Conservation (phyloP, 1,140 invertebrate species). For the Coboldia fuscipes region DNA sequence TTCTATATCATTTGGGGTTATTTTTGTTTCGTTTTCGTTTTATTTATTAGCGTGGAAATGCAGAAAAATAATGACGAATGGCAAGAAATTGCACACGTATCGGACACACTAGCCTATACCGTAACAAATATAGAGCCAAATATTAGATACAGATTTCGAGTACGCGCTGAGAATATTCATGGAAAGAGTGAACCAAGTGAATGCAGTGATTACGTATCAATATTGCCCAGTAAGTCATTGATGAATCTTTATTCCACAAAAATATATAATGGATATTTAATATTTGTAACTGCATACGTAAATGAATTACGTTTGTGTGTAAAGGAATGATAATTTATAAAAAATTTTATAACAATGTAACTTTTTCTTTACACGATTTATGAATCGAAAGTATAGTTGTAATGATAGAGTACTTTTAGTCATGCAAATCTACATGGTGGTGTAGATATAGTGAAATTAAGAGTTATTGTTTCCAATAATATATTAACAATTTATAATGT, state of each 20-base stretch:
- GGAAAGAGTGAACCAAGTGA: constrained; percentile 46
- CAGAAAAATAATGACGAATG: constrained; percentile 31
- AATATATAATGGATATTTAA: no score
- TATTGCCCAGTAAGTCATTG: no score
- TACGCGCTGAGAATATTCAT: constrained; percentile 57
- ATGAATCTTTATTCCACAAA: no score
- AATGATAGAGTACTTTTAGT: no score
- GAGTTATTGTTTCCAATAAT: no score
- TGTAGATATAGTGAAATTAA: no score
- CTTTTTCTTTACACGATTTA: no score
- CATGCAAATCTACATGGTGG: no score
- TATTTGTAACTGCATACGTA: no score
- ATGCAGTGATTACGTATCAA: constrained; percentile 12
- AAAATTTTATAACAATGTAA: no score
- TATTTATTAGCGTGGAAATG: constrained; percentile 37
- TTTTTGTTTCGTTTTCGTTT: neutral
- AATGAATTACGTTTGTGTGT: neutral
- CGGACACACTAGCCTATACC: constrained; percentile 38
- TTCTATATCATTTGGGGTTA: neutral
- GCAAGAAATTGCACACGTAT: constrained; percentile 32
- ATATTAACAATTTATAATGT: no score
- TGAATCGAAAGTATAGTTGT: no score
- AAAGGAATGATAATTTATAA: neutral
- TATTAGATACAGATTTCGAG: constrained; percentile 43
- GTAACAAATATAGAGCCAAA: constrained; percentile 30